Evolutionary conservation across 2,113 vertebrate genomes (phyloP).

Genomic region (Marmota flaviventris): DNA sequence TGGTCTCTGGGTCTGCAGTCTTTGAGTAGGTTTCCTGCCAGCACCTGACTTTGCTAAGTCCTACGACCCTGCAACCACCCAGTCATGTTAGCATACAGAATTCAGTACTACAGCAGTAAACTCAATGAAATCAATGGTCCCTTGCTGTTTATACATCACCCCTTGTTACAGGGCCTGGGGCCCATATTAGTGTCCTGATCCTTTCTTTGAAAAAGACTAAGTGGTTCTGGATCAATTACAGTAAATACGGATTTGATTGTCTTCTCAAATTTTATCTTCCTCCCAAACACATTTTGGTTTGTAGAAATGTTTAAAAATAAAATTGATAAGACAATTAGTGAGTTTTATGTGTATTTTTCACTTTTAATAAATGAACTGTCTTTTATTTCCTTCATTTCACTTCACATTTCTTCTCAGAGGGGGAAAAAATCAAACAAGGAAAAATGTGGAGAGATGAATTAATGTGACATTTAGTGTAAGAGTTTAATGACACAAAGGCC

Average conservation of each 20-base stretch:
- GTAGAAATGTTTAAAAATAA: slow-evolving; percentile 56
- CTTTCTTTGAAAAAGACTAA: slow-evolving; percentile 10
- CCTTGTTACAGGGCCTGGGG: too few species aligned
- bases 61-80: not conserved
- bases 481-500: slow-evolving; percentile 74
- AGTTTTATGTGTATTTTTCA: not conserved
- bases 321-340: slow-evolving; percentile 6
- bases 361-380: slow-evolving; percentile 58
- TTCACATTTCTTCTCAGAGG: slow-evolving; percentile 67
- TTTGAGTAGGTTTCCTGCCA: not conserved
- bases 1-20: not conserved
- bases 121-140: not conserved
- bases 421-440: slow-evolving; percentile 52
- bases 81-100: not conserved
- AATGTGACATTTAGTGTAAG: slow-evolving; percentile 69
- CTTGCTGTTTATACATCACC: not conserved
- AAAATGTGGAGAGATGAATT: slow-evolving; percentile 67
- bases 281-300: slow-evolving; percentile 9
- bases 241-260: not conserved
- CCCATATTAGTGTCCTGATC: not conserved
- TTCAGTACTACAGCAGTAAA: not conserved
- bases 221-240: not conserved
- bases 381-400: slow-evolving; percentile 52
- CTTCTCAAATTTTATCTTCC: slow-evolving; percentile 38
- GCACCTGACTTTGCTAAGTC: not conserved